A percentile compares a stretch with the other conserved stretches of the same genome.
Conservation (phyloP, 1,140 invertebrate species). For the Drosophila suzukii region DNA sequence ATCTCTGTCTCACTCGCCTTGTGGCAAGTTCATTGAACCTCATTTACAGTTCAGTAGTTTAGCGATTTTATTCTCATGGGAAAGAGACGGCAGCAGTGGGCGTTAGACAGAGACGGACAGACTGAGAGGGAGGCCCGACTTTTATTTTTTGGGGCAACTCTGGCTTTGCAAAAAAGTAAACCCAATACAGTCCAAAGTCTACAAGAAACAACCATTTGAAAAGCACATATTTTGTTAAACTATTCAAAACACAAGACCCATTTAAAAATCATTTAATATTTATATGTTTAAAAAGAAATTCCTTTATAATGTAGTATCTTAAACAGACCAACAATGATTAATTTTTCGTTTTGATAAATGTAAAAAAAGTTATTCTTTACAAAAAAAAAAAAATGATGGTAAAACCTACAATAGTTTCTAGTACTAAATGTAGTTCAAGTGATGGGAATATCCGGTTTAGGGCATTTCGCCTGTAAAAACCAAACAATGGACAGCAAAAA, state of each 20-base stretch:
- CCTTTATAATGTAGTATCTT: not conserved
- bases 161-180: conserved; percentile 42
- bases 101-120: conserved; percentile 3
- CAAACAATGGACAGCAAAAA: conserved; percentile 61
- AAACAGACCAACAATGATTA: not conserved
- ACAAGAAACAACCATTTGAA: too few species aligned
- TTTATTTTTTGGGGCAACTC: conserved; percentile 45
- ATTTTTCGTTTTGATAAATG: not conserved
- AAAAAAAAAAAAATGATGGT: not conserved
- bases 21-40: conserved; percentile 78
- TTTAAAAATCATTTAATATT: too few species aligned
- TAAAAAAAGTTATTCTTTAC: too few species aligned
- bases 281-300: too few species aligned
- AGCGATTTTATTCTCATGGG: conserved; percentile 72
- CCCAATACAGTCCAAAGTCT: conserved; percentile 8
- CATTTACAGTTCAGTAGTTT: conserved; percentile 81
- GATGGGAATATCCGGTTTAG: conserved; percentile 2
- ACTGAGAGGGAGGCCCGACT: conserved; percentile 26
- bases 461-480: conserved; percentile 24
- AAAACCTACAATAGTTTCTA: not conserved
- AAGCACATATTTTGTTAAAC: too few species aligned
- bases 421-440: conserved; percentile 1
- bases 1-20: conserved; percentile 31
- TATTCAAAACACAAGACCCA: too few species aligned
- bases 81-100: conserved; percentile 14